A percentile compares a stretch with the other conserved stretches of the same genome.
Evolutionary conservation across 2,888 invertebrate genomes (phyloP).

Genomic region (Theretra japonica): DNA sequence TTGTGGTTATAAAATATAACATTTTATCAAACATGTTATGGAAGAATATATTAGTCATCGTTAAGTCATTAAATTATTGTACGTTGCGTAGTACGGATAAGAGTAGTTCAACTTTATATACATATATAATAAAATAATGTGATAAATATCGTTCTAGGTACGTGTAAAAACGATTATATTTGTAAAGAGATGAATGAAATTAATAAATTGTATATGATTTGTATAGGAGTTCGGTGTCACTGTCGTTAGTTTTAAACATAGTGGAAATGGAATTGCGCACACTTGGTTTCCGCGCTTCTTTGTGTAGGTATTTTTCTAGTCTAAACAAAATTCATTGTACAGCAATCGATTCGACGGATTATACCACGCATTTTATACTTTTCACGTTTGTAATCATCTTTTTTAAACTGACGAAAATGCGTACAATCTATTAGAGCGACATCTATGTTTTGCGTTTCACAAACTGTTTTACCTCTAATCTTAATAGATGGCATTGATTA

Average conservation of each 20-base stretch:
- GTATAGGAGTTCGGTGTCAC: constrained; percentile 56
- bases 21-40: constrained; percentile 25
- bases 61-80: constrained; percentile 79
- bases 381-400: constrained; percentile 32
- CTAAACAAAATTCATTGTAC: constrained; percentile 40
- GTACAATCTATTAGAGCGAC: not conserved
- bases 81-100: constrained; percentile 67
- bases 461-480: not conserved
- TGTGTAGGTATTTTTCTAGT: constrained; percentile 61
- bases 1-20: constrained; percentile 7
- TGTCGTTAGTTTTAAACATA: constrained; percentile 49
- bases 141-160: constrained; percentile 70
- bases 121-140: constrained; percentile 68
- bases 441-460: not conserved
- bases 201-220: constrained; percentile 27
- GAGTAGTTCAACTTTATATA: constrained; percentile 52
- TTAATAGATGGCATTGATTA: not conserved
- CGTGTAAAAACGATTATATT: constrained; percentile 57
- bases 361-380: constrained; percentile 29
- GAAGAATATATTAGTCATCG: constrained; percentile 56
- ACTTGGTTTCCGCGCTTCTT: constrained; percentile 33
- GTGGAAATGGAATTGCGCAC: constrained; percentile 33
- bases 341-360: constrained; percentile 36
- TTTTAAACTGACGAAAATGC: constrained; percentile 32
- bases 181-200: constrained; percentile 40